Percentiles rank a stretch among this genome's conserved stretches.
These are phyloP conservation scores for Tychaedon coryphoeus DNA, from an alignment of 2,113 vertebrate species.

Conservation along the genomic window DNA sequence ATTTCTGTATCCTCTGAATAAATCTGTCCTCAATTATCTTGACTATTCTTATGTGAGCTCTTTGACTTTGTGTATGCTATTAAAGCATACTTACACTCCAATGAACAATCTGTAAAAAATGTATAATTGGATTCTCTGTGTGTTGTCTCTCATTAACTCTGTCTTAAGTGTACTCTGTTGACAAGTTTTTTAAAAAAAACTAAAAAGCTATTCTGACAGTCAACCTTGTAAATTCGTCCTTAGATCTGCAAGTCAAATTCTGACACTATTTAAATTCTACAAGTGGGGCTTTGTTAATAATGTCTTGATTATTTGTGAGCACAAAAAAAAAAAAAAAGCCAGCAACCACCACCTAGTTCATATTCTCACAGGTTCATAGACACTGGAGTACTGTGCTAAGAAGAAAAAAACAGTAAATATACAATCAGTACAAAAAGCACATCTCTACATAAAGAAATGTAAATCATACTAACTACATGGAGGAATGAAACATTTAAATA, in stretches of 20 bases:
- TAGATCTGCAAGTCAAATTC: slow-evolving; percentile 53
- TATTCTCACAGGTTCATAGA: neutral
- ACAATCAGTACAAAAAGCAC: neutral
- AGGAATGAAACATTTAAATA: neutral
- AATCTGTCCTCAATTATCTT: slow-evolving; percentile 3
- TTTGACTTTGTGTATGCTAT: slow-evolving; percentile 44
- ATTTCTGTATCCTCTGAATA: slow-evolving; percentile 14
- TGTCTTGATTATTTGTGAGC: slow-evolving; percentile 8
- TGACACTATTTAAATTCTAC: slow-evolving; percentile 34
- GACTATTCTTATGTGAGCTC: slow-evolving; percentile 33
- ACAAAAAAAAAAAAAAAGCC: neutral
- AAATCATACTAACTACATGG: neutral
- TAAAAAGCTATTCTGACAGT: neutral
- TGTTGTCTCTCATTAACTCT: slow-evolving; percentile 35
- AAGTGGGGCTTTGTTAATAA: slow-evolving; percentile 17
- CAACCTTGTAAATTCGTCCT: slow-evolving; percentile 29
- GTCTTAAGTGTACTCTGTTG: slow-evolving; percentile 33
- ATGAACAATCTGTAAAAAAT: slow-evolving; percentile 42
- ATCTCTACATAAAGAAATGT: neutral
- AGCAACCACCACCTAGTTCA: neutral
- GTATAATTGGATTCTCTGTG: slow-evolving; percentile 45
- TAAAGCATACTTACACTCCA: slow-evolving; percentile 35
- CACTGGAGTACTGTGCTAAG: fast-evolving
- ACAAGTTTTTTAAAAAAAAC: neutral
- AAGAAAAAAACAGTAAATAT: neutral